A percentile compares a stretch with the other conserved stretches of the same genome.
Evolutionary conservation across 2,888 invertebrate genomes (phyloP).

Genomic region (Drosophila sordidula): DNA sequence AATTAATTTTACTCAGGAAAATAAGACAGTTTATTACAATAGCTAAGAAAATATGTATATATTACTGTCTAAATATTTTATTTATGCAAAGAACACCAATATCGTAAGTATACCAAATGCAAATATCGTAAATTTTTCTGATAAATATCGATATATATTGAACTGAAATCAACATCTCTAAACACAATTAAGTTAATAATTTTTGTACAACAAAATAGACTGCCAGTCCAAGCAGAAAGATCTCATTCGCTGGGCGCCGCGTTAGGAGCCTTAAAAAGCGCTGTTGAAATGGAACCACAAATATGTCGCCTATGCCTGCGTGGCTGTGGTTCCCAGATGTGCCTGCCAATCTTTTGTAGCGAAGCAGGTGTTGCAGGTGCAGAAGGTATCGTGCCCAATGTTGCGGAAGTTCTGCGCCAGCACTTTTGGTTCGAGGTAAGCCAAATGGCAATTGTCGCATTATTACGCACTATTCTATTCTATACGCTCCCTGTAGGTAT

Average conservation of each 20-base stretch:
- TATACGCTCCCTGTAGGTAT: constrained; percentile 58
- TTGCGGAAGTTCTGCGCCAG: constrained; percentile 78
- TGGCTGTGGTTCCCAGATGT: constrained; percentile 74
- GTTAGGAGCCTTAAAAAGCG: constrained; percentile 8
- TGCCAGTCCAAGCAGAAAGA: constrained; percentile 13
- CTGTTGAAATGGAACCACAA: constrained; percentile 62
- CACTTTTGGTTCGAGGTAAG: constrained; percentile 84
- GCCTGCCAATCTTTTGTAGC: constrained; percentile 78
- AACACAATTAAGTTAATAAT: constrained; percentile 39
- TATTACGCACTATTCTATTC: not conserved
- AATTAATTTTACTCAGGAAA: too few relatives aligned
- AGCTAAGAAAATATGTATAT: too few relatives aligned
- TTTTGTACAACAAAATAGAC: constrained; percentile 35
- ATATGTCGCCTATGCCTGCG: constrained; percentile 82
- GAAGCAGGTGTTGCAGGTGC: constrained; percentile 59
- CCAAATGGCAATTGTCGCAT: not conserved
- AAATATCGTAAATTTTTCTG: not conserved
- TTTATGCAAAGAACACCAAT: too few relatives aligned
- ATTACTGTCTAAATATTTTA: too few relatives aligned
- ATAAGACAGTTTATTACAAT: too few relatives aligned
- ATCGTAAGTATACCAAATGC: not conserved
- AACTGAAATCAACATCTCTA: constrained; percentile 25
- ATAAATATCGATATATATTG: constrained; percentile 34
- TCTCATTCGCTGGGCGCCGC: constrained; percentile 11
- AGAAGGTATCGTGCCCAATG: constrained; percentile 63